Evolutionary conservation across 2,888 invertebrate species (phyloP).

Genomic region (Mantis religiosa): DNA sequence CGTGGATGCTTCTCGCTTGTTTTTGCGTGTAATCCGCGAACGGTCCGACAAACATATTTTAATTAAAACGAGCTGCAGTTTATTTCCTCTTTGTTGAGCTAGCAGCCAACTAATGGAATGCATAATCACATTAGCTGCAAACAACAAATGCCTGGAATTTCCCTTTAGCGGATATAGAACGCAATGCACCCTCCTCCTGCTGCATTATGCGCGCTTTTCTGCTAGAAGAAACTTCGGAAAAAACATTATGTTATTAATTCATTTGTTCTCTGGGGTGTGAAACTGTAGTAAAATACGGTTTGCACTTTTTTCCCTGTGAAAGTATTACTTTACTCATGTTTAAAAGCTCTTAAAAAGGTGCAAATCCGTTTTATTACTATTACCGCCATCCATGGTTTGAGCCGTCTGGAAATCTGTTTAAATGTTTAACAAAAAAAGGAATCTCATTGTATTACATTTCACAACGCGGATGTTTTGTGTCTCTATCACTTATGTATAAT

Average conservation of each 20-base stretch:
- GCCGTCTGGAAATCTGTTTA: too few species aligned
- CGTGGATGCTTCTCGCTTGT: background rate
- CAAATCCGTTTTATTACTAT: too few species aligned
- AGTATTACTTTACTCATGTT: background rate
- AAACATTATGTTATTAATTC: background rate
- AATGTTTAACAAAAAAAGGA: too few species aligned
- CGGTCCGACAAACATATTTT: background rate
- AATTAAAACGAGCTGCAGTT: background rate
- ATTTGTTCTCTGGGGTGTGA: background rate
- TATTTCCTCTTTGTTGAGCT: background rate
- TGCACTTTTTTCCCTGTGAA: background rate
- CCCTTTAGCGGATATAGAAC: background rate
- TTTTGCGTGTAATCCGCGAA: background rate
- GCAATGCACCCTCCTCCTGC: background rate
- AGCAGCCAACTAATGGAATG: background rate
- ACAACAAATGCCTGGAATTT: background rate
- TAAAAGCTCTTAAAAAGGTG: too few species aligned
- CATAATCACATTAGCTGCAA: background rate
- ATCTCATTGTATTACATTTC: too few species aligned
- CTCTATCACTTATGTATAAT: too few species aligned
- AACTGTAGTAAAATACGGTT: background rate
- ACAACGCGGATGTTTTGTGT: too few species aligned
- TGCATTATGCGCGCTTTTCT: background rate
- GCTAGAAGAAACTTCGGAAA: background rate
- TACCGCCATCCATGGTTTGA: too few species aligned